Evolutionary conservation across 2,888 invertebrate genomes (phyloP).

Genomic region (Mimas tiliae): DNA sequence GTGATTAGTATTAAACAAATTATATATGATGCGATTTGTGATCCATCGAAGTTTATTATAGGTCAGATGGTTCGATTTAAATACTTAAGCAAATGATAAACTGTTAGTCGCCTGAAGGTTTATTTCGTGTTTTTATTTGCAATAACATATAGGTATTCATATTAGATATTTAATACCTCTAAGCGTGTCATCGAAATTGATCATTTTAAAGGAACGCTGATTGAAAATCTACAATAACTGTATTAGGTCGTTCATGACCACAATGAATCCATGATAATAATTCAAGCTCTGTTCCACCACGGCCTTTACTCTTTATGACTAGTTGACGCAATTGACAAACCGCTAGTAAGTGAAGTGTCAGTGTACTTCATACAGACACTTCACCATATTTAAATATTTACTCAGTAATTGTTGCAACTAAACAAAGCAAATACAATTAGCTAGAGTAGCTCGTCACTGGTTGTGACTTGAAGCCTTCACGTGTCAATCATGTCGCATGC

Average conservation of each 20-base stretch:
- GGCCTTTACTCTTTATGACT: too few species aligned
- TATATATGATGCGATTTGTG: background rate
- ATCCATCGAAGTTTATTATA: background rate
- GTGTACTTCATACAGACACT: background rate
- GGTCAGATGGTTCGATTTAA: background rate
- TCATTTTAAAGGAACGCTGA: too few species aligned
- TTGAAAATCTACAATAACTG: too few species aligned
- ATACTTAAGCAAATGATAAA: background rate
- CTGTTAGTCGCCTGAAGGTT: background rate
- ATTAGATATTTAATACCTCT: too few species aligned
- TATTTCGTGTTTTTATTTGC: too few species aligned
- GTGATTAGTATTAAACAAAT: background rate
- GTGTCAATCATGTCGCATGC: constrained; percentile 7
- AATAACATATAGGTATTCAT: too few species aligned
- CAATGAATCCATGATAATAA: too few species aligned
- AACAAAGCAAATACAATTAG: constrained; percentile 54
- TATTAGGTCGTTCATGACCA: too few species aligned
- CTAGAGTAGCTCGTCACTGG: constrained; percentile 32
- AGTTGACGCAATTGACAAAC: too few species aligned
- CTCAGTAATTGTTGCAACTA: constrained; percentile 50
- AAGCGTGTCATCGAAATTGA: too few species aligned
- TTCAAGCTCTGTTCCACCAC: too few species aligned
- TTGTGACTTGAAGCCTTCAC: constrained; percentile 48
- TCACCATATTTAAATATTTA: constrained; percentile 39
- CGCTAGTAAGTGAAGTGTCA: too few species aligned